Base-by-base conservation (phyloP, 1,140 invertebrate species). In the Apis dorsata region DNA sequence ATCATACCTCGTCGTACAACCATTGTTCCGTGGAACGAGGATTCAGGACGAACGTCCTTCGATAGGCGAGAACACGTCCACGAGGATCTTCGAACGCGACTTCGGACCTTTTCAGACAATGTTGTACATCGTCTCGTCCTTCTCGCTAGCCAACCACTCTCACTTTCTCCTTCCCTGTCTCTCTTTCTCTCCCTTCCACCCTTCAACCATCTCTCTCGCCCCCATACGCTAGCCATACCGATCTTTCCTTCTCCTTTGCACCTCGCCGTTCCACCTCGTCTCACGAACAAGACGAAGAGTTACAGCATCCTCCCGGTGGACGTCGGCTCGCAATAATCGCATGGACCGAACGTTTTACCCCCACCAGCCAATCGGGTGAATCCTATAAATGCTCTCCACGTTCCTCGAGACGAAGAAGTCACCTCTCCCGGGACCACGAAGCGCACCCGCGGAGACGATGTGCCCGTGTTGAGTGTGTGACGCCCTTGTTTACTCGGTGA, bases 341-440 rank as follows among this genome's bases (percentile, higher is more conserved):
- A 88, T 92, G 92, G 91, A 93, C 91, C 91, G 79, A 86, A 87
- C 90, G 85, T 86, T 88, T 88, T 74, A 77, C 86, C 79, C 89
- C 91, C 90, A 90, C 85, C 85, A 65, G 81, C 62, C 86, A 90
- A 93, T 91, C 91, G 89, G 91, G 90, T 92, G 93, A 93, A 94
- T 94, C 93, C 93, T 94, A 94, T 94, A 94, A 94, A 94, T 94
- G 93, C 92, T 91, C 92, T 92, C 90, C 85, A 91, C 89, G 90
- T 90, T 87, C 68, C 76, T 49, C 87, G 81, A 78, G 88, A 90
- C 81, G 91, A 91, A 93, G 92, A 93, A 94, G 93, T 94, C 92
- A 87, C 88, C 88, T 93, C 91, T 83, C 90, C 90, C 91, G 91
- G 92, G 90, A 85, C 89, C 83, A 68, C 85, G 81, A 62, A 73